These are phyloP conservation scores for Urosaurus nigricauda DNA, from an alignment of 2,797 vertebrate species.

Conservation along the genomic window DNA sequence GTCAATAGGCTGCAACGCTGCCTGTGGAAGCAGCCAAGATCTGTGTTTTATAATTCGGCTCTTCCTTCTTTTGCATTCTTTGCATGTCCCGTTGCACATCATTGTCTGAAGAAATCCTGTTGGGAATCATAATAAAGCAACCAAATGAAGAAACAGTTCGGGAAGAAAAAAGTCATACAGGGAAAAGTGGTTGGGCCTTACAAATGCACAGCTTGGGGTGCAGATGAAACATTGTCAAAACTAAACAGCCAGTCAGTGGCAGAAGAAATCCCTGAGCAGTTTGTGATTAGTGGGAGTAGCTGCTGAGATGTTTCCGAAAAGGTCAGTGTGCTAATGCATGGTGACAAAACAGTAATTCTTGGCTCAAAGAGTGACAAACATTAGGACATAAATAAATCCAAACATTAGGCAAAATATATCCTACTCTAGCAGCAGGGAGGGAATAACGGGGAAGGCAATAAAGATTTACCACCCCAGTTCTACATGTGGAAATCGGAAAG, in stretches of 20 bases:
- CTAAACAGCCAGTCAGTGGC: constrained; percentile 3
- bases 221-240: neutral
- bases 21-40: neutral
- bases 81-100: neutral
- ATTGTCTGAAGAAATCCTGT: neutral
- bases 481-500: constrained; percentile 5
- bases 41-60: neutral
- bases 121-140: neutral
- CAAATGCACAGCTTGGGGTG: constrained; percentile 4
- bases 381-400: constrained; percentile 29
- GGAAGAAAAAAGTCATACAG: neutral
- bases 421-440: constrained; percentile 17
- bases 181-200: constrained; percentile 9
- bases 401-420: constrained; percentile 25
- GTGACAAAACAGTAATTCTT: constrained; percentile 31
- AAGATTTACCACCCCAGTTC: constrained; percentile 14
- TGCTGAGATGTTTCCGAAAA: constrained; percentile 1
- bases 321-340: neutral
- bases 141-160: neutral
- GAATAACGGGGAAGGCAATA: constrained; percentile 1
- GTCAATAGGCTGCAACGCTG: no score
- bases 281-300: neutral
- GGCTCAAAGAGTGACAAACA: constrained; percentile 12
- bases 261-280: neutral
- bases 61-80: neutral